Evolutionary conservation across 2,888 invertebrate species (phyloP).

Genomic region (Drosophila mimica): DNA sequence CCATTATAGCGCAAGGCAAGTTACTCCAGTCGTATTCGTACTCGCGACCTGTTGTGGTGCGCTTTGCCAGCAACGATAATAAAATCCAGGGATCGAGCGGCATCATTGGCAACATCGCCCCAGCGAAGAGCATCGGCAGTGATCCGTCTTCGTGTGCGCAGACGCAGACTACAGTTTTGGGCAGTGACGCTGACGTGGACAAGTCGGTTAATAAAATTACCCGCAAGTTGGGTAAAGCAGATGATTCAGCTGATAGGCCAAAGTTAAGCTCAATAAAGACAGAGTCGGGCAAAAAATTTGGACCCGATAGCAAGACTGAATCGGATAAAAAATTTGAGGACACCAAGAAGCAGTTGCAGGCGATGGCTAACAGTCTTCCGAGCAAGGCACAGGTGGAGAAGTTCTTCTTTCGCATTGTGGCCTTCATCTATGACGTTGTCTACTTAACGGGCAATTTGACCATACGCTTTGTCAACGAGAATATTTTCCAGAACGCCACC

Average conservation of each 20-base stretch:
- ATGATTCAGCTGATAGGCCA: background rate
- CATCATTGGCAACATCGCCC: conserved; percentile 29
- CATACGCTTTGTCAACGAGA: conserved; percentile 58
- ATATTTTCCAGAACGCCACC: conserved; percentile 64
- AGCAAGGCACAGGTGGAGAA: conserved; percentile 79
- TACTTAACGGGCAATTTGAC: conserved; percentile 61
- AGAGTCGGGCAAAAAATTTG: background rate
- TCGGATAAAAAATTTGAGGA: conserved; percentile 36
- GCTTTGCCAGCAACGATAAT: conserved; percentile 38
- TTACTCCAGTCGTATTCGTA: background rate
- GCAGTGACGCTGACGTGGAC: conserved; percentile 1
- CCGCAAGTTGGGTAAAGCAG: conserved; percentile 6
- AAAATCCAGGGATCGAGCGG: conserved; percentile 29
- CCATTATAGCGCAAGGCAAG: conserved; percentile 7
- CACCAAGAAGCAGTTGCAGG: conserved; percentile 54
- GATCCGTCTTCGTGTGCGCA: conserved; percentile 13
- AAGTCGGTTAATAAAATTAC: conserved; percentile 12
- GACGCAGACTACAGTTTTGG: conserved; percentile 18
- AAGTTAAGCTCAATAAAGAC: background rate
- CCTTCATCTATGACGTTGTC: conserved; percentile 76
- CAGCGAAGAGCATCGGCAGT: conserved; percentile 3
- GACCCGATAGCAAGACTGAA: background rate
- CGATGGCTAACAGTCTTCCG: conserved; percentile 63
- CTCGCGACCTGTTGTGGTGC: conserved; percentile 14
- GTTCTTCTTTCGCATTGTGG: conserved; percentile 77